phyloP scores from a whole-genome alignment of 2,797 vertebrate genomes.

The Megalops cyprinoides region DNA sequence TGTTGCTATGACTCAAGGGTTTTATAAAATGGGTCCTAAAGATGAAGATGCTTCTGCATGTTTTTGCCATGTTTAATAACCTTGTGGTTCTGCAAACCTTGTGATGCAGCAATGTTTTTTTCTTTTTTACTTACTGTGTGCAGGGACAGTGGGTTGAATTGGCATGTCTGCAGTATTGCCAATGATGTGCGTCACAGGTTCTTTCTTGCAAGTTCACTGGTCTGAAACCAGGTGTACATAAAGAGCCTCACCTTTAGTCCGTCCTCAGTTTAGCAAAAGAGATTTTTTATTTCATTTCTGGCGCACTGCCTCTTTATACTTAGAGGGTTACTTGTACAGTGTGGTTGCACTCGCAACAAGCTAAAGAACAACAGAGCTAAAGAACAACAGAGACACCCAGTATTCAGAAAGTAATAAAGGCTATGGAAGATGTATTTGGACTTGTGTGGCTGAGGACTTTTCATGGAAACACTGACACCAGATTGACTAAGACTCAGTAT shows the following conservation, averaged over 20 bases:
- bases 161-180: neutral
- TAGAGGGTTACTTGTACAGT: no score
- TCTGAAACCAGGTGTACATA: neutral
- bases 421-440: no score
- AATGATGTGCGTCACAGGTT: neutral
- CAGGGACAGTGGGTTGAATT: neutral
- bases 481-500: no score
- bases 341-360: no score
- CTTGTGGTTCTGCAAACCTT: neutral
- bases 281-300: neutral
- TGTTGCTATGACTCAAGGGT: neutral
- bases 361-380: no score
- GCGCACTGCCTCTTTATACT: neutral
- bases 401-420: no score
- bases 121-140: neutral
- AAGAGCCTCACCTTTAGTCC: constrained; percentile 1
- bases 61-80: neutral
- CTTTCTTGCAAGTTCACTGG: neutral
- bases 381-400: no score
- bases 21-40: neutral
- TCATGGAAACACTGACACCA: no score
- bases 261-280: neutral
- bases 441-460: no score
- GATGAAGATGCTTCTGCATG: neutral
- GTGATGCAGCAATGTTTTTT: neutral